phyloP scores from a whole-genome alignment of 2,888 invertebrate species.

The Drosophila peninsularis region DNA sequence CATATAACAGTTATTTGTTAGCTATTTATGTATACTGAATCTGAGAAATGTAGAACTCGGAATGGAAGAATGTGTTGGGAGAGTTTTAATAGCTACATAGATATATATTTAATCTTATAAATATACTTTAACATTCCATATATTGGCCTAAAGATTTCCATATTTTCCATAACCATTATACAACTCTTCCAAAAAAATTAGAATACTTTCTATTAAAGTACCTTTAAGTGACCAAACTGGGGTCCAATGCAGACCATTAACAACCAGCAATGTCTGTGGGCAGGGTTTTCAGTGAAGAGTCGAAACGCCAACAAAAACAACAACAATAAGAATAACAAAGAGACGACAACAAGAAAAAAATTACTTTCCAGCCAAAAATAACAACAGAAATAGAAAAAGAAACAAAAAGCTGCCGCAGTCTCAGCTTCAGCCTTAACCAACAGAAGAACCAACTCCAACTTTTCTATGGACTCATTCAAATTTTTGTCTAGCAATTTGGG shows the following conservation, averaged over 20 bases:
- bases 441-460: slow-evolving; percentile 31
- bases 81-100: no score
- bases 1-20: no score
- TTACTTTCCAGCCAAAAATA: slow-evolving; percentile 21
- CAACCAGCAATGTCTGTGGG: slow-evolving; percentile 55
- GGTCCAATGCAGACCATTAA: slow-evolving; percentile 66
- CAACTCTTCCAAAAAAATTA: background rate
- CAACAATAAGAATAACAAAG: slow-evolving; percentile 48
- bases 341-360: background rate
- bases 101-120: no score
- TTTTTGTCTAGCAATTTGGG: slow-evolving; percentile 61
- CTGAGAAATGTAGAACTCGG: no score
- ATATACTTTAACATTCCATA: background rate
- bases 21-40: no score
- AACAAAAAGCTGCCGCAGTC: slow-evolving; percentile 4
- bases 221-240: slow-evolving; percentile 36
- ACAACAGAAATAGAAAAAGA: slow-evolving; percentile 11
- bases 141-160: background rate
- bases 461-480: slow-evolving; percentile 64
- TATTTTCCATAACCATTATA: background rate
- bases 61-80: no score
- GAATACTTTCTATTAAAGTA: slow-evolving; percentile 16
- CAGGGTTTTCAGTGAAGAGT: slow-evolving; percentile 12
- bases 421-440: slow-evolving; percentile 12
- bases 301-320: slow-evolving; percentile 56